These are phyloP conservation scores for Athalia cordata DNA, from an alignment of 2,888 invertebrate genomes.

Conservation along the genomic window DNA sequence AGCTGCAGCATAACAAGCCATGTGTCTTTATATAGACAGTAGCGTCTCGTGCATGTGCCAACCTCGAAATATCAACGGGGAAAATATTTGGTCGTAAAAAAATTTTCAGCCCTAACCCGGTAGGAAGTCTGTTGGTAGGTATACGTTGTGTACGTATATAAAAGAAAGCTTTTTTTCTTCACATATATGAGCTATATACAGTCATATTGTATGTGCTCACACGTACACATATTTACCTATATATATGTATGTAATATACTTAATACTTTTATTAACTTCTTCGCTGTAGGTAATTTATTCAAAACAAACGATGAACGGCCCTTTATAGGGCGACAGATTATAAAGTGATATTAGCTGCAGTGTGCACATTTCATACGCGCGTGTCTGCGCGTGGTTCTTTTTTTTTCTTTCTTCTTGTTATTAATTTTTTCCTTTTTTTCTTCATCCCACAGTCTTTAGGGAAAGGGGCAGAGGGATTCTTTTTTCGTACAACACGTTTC, in stretches of 20 bases:
- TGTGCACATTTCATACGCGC: neutral
- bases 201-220: neutral
- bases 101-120: slow-evolving; percentile 20
- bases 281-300: slow-evolving; percentile 62
- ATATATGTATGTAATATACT: neutral
- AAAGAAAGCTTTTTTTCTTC: no score
- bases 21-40: slow-evolving; percentile 68
- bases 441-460: no score
- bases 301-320: slow-evolving; percentile 50
- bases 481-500: no score
- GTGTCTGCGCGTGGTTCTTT: neutral
- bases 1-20: slow-evolving; percentile 54
- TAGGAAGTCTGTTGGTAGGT: neutral
- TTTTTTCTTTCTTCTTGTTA: no score
- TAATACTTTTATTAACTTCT: slow-evolving; percentile 62
- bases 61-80: slow-evolving; percentile 37
- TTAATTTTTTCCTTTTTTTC: no score
- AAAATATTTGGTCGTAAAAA: slow-evolving; percentile 37
- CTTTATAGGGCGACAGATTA: slow-evolving; percentile 62
- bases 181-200: no score
- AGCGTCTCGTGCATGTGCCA: neutral
- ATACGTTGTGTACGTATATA: no score
- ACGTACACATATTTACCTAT: slow-evolving; percentile 50
- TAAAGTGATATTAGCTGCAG: slow-evolving; percentile 57
- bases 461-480: no score